Evolutionary conservation across 64 coral and sea anemone species (phyloP).

Genomic region (Montipora sp.): DNA sequence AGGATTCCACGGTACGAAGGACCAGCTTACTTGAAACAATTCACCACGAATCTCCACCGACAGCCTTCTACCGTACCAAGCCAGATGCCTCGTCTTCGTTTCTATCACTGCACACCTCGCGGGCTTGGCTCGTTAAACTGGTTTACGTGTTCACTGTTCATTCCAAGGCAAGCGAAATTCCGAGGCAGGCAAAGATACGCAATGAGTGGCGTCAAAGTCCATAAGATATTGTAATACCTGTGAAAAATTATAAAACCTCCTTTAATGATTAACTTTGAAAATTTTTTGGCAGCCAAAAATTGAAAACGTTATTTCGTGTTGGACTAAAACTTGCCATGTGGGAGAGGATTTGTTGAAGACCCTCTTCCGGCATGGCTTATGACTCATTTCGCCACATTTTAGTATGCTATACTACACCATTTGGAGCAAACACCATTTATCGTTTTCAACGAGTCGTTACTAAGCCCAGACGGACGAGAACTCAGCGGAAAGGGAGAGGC

Average conservation of each 20-base stretch:
- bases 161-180: slow-evolving; percentile 92
- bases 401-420: no score
- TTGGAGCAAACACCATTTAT: no score
- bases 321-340: no score
- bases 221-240: slow-evolving; percentile 94
- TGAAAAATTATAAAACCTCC: background rate
- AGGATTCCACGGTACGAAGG: no score
- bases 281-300: background rate
- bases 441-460: no score
- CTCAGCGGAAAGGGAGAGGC: no score
- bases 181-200: slow-evolving; percentile 83
- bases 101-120: background rate
- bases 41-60: no score
- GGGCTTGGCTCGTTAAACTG: background rate
- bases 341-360: no score
- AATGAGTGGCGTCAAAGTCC: slow-evolving; percentile 94
- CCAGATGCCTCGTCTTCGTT: background rate
- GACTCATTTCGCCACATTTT: no score
- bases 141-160: background rate
- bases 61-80: no score
- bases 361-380: no score
- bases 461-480: no score
- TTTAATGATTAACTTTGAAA: background rate
- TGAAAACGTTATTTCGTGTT: background rate
- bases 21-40: background rate